Base-by-base conservation (phyloP, 2,888 invertebrate species). In the Drosophila infuscata region DNA sequence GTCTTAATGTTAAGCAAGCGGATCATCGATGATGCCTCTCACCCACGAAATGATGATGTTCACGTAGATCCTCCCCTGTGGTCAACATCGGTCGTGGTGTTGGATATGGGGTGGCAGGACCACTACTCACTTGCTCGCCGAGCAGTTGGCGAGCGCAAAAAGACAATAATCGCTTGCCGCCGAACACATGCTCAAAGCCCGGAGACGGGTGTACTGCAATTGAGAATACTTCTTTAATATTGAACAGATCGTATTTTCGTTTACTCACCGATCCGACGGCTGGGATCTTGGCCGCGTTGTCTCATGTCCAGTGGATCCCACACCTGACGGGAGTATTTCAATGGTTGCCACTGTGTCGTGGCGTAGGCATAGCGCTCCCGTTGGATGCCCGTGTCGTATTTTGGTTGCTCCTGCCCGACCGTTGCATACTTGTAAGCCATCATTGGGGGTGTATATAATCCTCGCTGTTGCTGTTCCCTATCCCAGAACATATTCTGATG, bases 21-120 rank as follows among this genome's bases (percentile, higher is more conserved):
- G 9, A 25, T 54, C 25, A 54, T 29, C 29, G 30, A 3, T 11
- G 3, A 8, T 11, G 20, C 33, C 56, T 63, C 62, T 70, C 8
- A 81, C 81, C 70, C 20, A 79, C 57, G 7, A 81, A 81, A 53
- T 79, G 76, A 32, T 56, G 52, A 1, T 76, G 46, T 20, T 81
- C 81, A 0, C 64, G 51, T 29, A 81, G 52, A 32, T 73, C 62
- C 0, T 32, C 41, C n/a, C 71, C 60, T 3, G 53, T 48, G 30
- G 17, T 12, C 7, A 15, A 8, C 54, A 72, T 72, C 15, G 81
- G 60, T 15, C 4, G 6, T 3, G 80, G 72, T 2, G 68, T 63
- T 8, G 46, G 9, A 33, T 76, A 73, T 1, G 43, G 35, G 0
- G 1, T 17, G 2, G 53, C 8, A 1, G 11, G 4, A 9, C 3